Evolutionary conservation across 2,888 invertebrate genomes (phyloP).

Genomic region (Cosmia pyralina): DNA sequence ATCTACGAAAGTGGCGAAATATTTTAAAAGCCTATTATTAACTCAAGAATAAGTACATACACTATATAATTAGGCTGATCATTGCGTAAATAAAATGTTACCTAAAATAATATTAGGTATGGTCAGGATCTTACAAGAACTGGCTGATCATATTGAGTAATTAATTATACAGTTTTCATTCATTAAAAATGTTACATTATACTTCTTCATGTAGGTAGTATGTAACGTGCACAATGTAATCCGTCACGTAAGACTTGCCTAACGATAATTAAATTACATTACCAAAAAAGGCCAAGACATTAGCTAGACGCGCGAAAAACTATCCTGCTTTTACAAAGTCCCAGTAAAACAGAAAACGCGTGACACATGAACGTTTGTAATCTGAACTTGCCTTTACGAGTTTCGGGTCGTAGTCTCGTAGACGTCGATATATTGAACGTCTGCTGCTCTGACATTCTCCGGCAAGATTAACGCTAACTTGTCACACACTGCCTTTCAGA

Average conservation of each 20-base stretch:
- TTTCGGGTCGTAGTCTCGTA: conserved; percentile 21
- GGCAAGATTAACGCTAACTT: conserved; percentile 50
- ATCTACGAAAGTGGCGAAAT: neutral
- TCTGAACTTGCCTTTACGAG: conserved; percentile 39
- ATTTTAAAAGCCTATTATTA: neutral
- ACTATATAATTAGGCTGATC: neutral
- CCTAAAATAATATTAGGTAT: neutral
- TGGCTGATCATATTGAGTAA: neutral
- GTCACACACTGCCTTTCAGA: conserved; percentile 42
- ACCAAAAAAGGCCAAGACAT: neutral
- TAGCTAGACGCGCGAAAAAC: too few relatives aligned
- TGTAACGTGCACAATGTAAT: neutral
- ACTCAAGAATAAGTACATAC: neutral
- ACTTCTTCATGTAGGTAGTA: conserved; percentile 14
- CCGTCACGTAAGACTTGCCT: conserved; percentile 7
- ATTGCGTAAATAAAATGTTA: conserved; percentile 19
- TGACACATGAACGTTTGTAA: conserved; percentile 36
- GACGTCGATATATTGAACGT: conserved; percentile 47
- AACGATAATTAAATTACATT: neutral
- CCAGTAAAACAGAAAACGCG: conserved; percentile 6
- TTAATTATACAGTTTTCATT: neutral
- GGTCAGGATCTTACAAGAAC: conserved; percentile 11
- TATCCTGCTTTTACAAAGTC: neutral
- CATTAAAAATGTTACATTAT: conserved; percentile 12
- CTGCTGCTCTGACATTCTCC: conserved; percentile 37